Evolutionary conservation across 2,888 invertebrate genomes (phyloP).

Genomic region (Tetranychus piercei): DNA sequence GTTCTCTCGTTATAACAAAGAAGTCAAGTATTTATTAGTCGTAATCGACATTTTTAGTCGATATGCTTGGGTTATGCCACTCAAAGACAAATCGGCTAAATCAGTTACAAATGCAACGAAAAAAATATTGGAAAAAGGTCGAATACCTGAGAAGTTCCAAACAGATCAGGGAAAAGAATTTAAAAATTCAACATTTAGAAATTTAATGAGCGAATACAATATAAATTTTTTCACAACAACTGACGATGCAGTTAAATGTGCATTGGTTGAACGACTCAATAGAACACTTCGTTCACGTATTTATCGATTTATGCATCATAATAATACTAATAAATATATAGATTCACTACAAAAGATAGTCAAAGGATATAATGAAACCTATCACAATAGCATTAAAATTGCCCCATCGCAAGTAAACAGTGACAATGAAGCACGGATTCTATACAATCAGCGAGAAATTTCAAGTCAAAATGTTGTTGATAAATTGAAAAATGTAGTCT

Average conservation of each 20-base stretch:
- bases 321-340: conserved; percentile 25
- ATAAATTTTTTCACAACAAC: conserved; percentile 24
- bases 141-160: conserved; percentile 24
- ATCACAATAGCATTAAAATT: conserved; percentile 7
- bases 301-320: conserved; percentile 27
- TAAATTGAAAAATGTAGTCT: background rate
- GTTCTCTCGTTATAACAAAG: conserved; percentile 23
- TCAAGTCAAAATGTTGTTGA: background rate
- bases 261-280: background rate
- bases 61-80: conserved; percentile 26
- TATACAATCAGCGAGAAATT: background rate
- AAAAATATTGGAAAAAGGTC: conserved; percentile 21
- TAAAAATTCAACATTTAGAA: conserved; percentile 19
- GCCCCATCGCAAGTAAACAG: background rate
- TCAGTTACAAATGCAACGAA: conserved; percentile 20
- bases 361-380: conserved; percentile 9
- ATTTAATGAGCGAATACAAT: background rate
- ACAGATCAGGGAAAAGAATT: conserved; percentile 27
- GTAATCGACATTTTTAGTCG: conserved; percentile 28
- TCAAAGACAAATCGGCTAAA: conserved; percentile 27
- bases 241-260: conserved; percentile 28
- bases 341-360: conserved; percentile 10
- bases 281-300: conserved; percentile 27
- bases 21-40: conserved; percentile 26
- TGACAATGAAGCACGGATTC: background rate